These are phyloP conservation scores for Phengaris alcon DNA, from an alignment of 2,888 invertebrate genomes.

Conservation along the genomic window DNA sequence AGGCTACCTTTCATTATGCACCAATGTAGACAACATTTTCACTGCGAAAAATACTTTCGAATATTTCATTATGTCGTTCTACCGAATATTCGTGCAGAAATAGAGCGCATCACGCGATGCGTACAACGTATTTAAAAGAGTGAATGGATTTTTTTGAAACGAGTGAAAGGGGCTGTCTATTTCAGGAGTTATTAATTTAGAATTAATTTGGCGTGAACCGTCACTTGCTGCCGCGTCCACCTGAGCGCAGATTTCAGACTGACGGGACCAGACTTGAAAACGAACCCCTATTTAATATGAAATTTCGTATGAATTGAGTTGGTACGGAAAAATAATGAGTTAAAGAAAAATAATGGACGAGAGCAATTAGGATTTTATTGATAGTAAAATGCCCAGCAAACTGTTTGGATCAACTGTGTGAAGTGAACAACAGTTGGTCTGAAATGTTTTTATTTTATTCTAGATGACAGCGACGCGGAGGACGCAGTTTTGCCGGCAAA, in stretches of 20 bases:
- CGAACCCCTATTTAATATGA: background rate
- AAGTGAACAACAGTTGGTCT: background rate
- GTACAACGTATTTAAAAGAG: background rate
- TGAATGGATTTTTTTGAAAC: background rate
- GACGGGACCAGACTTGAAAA: background rate
- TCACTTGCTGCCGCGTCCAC: background rate
- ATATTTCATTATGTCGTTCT: background rate
- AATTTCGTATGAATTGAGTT: too few relatives aligned
- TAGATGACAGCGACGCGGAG: conserved; percentile 61
- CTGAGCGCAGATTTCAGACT: background rate
- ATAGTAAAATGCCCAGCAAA: background rate
- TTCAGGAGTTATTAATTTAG: conserved; percentile 13
- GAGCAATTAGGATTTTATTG: background rate
- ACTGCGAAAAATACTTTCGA: background rate
- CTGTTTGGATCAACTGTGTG: background rate
- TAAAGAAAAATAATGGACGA: background rate
- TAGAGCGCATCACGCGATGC: background rate
- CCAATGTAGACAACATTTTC: background rate
- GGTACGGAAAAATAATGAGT: too few relatives aligned
- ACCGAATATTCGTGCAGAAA: background rate
- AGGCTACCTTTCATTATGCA: background rate
- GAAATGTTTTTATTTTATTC: background rate
- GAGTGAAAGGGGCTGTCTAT: conserved; percentile 11
- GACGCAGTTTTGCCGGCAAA: conserved; percentile 53
- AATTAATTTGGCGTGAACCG: conserved; percentile 18